Base-by-base conservation (phyloP, 2,888 invertebrate species). In the Xanthia icteritia region DNA sequence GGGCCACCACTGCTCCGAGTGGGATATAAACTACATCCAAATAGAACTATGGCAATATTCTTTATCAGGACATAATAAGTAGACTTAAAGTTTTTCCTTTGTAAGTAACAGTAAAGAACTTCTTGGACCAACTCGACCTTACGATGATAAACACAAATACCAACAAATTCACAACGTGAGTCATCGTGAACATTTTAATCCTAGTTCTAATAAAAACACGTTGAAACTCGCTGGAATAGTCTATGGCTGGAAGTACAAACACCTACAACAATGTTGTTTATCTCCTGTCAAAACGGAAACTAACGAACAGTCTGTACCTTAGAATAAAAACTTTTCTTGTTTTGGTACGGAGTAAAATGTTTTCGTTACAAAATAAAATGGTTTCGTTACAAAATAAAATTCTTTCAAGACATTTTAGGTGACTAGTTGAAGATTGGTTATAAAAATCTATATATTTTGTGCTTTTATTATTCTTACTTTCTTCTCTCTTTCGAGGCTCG, bases 211-310 rank as follows among this genome's bases (percentile, higher is more conserved):
- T 67, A 54, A 73, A 74, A 83, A 77, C 56, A 77, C 20, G 58
- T 5, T 39, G 36, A 23, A 71, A 58, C 5, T 42, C 56, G 23
- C 31, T 54, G n/a, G 31, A 31, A 2, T 31, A 31, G 31, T 31
- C 31, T 31, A 31, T 31, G 31, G 23, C 31, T 54, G 20, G 27
- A 58, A 58, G 13, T 23, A 36, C 8, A 73, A 77, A 78, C 56
- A 61, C 63, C 54, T 15, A 20, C 13, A 76, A 76, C 68, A 81
- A 64, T 77, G 81, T 84, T 81, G 71, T 85, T 74, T 81, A 78
- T 66, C 20, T 36, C 39, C 51, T 76, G 71, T 45, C 77, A 73
- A 73, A 81, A 64, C 4, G 15, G 54, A 36, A 69, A 58, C 60
- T 54, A 75, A 63, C 68, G 20, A 70, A 76, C 27, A 56, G 15